phyloP scores from a whole-genome alignment of 2,888 invertebrate genomes.

The Hyalella azteca region DNA sequence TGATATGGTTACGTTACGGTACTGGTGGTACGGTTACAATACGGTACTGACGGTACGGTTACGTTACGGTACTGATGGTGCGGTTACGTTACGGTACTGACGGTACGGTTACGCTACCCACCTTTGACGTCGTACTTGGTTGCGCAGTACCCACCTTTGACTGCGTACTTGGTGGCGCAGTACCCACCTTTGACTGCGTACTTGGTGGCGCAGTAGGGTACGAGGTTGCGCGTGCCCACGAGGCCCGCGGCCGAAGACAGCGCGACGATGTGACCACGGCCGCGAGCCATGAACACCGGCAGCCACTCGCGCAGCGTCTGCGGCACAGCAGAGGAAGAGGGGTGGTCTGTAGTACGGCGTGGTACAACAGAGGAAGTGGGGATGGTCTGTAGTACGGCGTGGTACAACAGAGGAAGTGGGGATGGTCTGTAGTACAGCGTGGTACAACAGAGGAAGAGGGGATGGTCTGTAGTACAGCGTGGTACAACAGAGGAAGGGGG shows the following conservation, averaged over 20 bases:
- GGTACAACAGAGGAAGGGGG: too few relatives aligned
- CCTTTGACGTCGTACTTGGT: slow-evolving; percentile 35
- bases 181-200: slow-evolving; percentile 83
- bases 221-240: slow-evolving; percentile 74
- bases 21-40: neutral
- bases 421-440: too few relatives aligned
- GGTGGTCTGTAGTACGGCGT: too few relatives aligned
- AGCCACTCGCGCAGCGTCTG: slow-evolving; percentile 77
- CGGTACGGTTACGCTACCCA: too few relatives aligned
- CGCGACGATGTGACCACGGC: slow-evolving; percentile 78
- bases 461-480: too few relatives aligned
- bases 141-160: too few relatives aligned
- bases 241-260: slow-evolving; percentile 79
- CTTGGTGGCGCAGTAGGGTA: slow-evolving; percentile 82
- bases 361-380: too few relatives aligned
- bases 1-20: neutral
- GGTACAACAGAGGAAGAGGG: too few relatives aligned
- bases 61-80: neutral
- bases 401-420: too few relatives aligned
- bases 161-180: slow-evolving; percentile 45
- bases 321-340: too few relatives aligned
- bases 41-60: neutral
- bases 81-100: neutral
- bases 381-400: too few relatives aligned
- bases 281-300: slow-evolving; percentile 74